Evolutionary conservation across 2,888 invertebrate genomes (phyloP), one percentile per base, ranked within the genome.

Genomic region (Polia nebulosa): DNA sequence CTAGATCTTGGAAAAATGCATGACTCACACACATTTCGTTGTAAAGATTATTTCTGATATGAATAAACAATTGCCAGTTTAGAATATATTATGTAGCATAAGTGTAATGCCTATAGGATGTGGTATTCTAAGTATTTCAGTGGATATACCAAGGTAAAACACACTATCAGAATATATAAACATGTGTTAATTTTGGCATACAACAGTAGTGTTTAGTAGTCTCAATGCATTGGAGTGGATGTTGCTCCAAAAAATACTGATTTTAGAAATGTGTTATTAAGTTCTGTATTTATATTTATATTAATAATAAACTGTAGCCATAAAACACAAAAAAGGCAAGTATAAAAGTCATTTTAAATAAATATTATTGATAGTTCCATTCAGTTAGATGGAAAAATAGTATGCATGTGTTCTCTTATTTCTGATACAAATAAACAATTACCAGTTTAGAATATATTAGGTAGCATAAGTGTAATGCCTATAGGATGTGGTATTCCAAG

Each of bases 1-100:
- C 44, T n/a, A 39, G 61, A 59, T 78, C 74, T 64, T 78, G 56
- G 72, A 72, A 82, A 52, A 52, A 70, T 66, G 61, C 58, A 71
- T 82, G 82, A 82, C 34, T 82, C 81, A 82, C 56, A 45, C 41
- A 29, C 9, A 51, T 73, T 78, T 69, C 65, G 52, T 34, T 68
- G 49, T 65, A 53, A 53, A 72, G 45, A 64, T 72, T 15, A 58
- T 41, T 61, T 58, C 58, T 60, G 80, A 67, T 76, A 73, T 53
- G 61, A 61, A 66, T 69, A 72, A 70, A 78, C 45, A 66, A 58
- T 75, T 67, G 39, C 13, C 29, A 4, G 22, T 61, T 51, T 68
- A 13, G 20, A 68, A 68, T 63, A 39, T 34, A 61, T 61, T 44
- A 52, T 13, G 34, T 60, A 51, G 45, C 11, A 20, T 27, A 34